Percentiles rank a stretch among this genome's conserved stretches.
Evolutionary conservation across 1,140 invertebrate species (phyloP).

Genomic region (Hestina assimilis): DNA sequence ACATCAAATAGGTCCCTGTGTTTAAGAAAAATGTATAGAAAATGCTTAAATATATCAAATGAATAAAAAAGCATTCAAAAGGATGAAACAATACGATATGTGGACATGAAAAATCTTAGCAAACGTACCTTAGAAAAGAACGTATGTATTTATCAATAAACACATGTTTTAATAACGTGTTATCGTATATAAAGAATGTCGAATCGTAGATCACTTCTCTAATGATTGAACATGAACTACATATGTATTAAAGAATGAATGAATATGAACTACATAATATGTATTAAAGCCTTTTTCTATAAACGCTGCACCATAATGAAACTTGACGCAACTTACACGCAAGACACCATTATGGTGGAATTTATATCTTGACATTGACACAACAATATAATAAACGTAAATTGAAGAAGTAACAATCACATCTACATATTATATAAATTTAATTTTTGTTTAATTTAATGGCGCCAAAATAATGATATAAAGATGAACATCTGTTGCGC

Average conservation of each 20-base stretch:
- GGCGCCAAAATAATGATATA: too few species aligned
- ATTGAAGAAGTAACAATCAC: not conserved
- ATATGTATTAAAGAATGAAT: too few species aligned
- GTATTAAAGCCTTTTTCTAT: slow-evolving; percentile 16
- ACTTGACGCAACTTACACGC: not conserved
- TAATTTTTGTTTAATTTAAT: not conserved
- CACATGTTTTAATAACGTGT: too few species aligned
- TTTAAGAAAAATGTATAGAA: slow-evolving; percentile 11
- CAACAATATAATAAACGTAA: not conserved
- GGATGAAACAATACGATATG: slow-evolving; percentile 9
- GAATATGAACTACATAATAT: too few species aligned
- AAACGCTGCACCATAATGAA: not conserved
- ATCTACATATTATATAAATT: not conserved
- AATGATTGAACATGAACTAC: slow-evolving; percentile 9
- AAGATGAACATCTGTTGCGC: not conserved
- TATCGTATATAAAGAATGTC: too few species aligned
- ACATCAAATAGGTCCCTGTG: slow-evolving; percentile 8
- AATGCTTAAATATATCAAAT: slow-evolving; percentile 1
- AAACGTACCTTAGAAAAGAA: too few species aligned
- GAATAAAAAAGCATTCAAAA: not conserved
- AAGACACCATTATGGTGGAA: not conserved
- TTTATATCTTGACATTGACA: not conserved
- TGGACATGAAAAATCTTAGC: not conserved
- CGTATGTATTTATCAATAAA: too few species aligned
- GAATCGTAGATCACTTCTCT: slow-evolving; percentile 14